phyloP scores from a whole-genome alignment of 2,113 vertebrate genomes.

The Rhizomys pruinosus region DNA sequence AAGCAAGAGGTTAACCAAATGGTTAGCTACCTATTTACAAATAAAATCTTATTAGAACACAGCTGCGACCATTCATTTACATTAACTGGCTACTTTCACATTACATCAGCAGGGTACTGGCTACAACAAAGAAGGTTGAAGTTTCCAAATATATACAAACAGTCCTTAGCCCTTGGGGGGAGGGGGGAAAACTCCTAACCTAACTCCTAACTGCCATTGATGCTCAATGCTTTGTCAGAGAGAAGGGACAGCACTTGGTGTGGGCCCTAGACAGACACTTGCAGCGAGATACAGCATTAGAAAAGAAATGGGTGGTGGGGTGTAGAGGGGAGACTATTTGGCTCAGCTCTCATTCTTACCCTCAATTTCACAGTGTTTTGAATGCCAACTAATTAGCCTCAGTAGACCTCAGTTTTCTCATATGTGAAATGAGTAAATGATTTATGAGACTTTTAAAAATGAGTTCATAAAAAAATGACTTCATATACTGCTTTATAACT shows the following conservation, averaged over 20 bases:
- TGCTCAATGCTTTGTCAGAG: not conserved
- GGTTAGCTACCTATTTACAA: not conserved
- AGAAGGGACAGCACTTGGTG: not conserved
- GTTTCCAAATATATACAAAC: not conserved
- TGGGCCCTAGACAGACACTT: not conserved
- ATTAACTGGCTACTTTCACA: not conserved
- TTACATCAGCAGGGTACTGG: not conserved
- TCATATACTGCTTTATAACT: slow-evolving; percentile 4
- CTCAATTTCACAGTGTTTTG: not conserved
- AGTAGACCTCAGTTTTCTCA: not conserved
- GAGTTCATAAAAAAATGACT: not conserved
- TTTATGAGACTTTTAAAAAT: not conserved
- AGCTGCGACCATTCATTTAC: not conserved
- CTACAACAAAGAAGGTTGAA: not conserved
- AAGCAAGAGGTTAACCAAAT: too few relatives aligned
- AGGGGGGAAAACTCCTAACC: too few relatives aligned
- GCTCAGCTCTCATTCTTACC: not conserved
- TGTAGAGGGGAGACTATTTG: not conserved
- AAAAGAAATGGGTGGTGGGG: not conserved
- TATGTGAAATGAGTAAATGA: not conserved
- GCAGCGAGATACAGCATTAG: not conserved
- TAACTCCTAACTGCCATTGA: not conserved
- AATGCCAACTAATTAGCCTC: not conserved
- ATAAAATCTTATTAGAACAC: not conserved
- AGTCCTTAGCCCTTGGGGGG: too few relatives aligned